Percentiles rank a stretch among this genome's conserved stretches.
phyloP scores from a whole-genome alignment of 1,140 invertebrate species.

The Ceratosolen fusciceps region DNA sequence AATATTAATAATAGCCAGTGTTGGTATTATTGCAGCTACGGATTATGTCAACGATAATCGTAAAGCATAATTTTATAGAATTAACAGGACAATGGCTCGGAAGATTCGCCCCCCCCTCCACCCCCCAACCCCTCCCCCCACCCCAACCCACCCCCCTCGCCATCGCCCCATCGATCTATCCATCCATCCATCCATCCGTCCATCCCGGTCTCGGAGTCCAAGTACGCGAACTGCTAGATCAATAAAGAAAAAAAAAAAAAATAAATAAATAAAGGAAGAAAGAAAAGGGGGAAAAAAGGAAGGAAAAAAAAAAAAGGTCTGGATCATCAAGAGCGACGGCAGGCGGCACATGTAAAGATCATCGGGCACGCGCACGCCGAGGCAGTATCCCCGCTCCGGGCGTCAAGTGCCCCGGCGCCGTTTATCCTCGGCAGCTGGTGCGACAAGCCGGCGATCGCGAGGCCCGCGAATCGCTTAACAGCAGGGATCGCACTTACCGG shows the following conservation, averaged over 20 bases:
- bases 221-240: too few species aligned
- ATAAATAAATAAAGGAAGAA: too few species aligned
- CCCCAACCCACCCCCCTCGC: not conserved
- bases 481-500: not conserved
- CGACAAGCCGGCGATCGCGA: not conserved
- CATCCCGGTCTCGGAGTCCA: too few species aligned
- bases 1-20: not conserved
- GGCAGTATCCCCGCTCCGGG: slow-evolving; percentile 19
- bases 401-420: slow-evolving; percentile 24
- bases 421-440: slow-evolving; percentile 8
- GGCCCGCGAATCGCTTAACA: slow-evolving; percentile 5
- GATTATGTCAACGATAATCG: not conserved
- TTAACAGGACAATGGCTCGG: not conserved
- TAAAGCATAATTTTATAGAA: not conserved
- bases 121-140: not conserved
- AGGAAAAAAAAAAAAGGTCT: slow-evolving; percentile 21
- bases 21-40: not conserved
- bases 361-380: slow-evolving; percentile 2
- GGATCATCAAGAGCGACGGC: not conserved
- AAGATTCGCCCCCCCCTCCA: not conserved
- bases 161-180: too few species aligned
- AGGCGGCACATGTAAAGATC: slow-evolving; percentile 22
- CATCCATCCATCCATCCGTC: too few species aligned
- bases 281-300: too few species aligned
- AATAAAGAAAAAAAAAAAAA: too few species aligned